Conservation (phyloP, 1,140 invertebrate genomes). For the Ladona fulva region DNA sequence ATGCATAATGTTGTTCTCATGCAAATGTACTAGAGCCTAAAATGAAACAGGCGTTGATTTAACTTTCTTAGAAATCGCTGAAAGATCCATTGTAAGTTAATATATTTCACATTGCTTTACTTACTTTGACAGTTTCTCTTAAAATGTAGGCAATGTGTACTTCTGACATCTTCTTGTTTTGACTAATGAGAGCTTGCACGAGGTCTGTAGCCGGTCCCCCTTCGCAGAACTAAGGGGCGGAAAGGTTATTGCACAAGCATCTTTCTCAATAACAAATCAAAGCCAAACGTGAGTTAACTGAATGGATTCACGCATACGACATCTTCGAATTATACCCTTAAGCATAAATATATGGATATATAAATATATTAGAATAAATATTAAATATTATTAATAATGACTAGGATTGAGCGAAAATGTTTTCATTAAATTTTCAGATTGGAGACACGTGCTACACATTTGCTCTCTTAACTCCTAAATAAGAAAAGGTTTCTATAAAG, state of each 20-base stretch:
- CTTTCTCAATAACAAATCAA: too few relatives aligned
- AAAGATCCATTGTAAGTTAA: constrained; percentile 1
- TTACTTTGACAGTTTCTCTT: constrained; percentile 73
- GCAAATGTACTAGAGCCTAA: constrained; percentile 65
- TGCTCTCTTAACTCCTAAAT: too few relatives aligned
- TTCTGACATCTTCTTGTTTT: constrained; percentile 66
- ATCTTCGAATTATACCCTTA: too few relatives aligned
- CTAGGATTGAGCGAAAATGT: too few relatives aligned
- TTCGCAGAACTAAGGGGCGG: constrained; percentile 59
- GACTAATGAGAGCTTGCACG: constrained; percentile 53
- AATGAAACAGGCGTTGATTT: constrained; percentile 25
- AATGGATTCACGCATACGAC: constrained; percentile 9
- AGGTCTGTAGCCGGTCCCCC: constrained; percentile 71
- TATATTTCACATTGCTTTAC: constrained; percentile 14
- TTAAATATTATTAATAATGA: too few relatives aligned
- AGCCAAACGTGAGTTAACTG: neutral
- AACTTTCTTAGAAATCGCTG: neutral
- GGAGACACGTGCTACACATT: too few relatives aligned
- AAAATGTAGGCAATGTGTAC: constrained; percentile 80
- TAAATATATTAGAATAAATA: too few relatives aligned
- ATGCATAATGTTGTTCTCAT: constrained; percentile 79
- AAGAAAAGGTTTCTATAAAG: too few relatives aligned
- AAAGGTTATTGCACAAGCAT: constrained; percentile 6
- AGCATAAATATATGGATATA: too few relatives aligned
- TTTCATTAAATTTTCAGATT: too few relatives aligned